These are phyloP conservation scores for Eubucco bourcierii DNA, from an alignment of 2,113 vertebrate species.

Conservation along the genomic window DNA sequence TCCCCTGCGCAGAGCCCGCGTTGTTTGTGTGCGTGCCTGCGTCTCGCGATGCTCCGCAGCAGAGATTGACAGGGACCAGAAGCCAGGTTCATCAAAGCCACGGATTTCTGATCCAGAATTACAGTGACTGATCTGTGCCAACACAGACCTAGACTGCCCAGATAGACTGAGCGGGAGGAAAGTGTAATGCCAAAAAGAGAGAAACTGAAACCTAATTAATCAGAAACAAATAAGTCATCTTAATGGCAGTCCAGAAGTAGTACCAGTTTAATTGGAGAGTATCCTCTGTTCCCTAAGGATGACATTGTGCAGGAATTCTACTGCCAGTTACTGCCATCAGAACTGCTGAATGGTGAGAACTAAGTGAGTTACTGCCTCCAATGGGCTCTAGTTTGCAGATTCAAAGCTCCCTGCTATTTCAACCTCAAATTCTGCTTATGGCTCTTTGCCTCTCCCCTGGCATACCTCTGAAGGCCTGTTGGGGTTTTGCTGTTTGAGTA, in stretches of 20 bases:
- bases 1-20: slow-evolving; percentile 22
- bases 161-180: slow-evolving; percentile 77
- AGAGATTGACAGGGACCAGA: slow-evolving; percentile 75
- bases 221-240: slow-evolving; percentile 70
- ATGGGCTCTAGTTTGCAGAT: slow-evolving; percentile 8
- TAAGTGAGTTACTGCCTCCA: slow-evolving; percentile 39
- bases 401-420: neutral
- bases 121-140: slow-evolving; percentile 68
- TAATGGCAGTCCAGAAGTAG: slow-evolving; percentile 63
- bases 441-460: neutral
- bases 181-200: slow-evolving; percentile 70
- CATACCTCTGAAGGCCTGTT: neutral
- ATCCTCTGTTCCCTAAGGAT: slow-evolving; percentile 65
- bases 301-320: slow-evolving; percentile 51
- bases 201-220: slow-evolving; percentile 72
- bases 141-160: slow-evolving; percentile 70
- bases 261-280: slow-evolving; percentile 59
- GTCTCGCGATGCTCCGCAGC: slow-evolving; percentile 23
- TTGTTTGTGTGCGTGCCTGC: neutral
- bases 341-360: slow-evolving; percentile 34
- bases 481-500: no score
- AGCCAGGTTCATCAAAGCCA: slow-evolving; percentile 72
- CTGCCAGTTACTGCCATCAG: slow-evolving; percentile 53
- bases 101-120: slow-evolving; percentile 74
- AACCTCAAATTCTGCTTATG: neutral